Evolutionary conservation across 2,113 vertebrate genomes (phyloP), one percentile per base, ranked within the genome.

Genomic region (Colistium nudipinnis): DNA sequence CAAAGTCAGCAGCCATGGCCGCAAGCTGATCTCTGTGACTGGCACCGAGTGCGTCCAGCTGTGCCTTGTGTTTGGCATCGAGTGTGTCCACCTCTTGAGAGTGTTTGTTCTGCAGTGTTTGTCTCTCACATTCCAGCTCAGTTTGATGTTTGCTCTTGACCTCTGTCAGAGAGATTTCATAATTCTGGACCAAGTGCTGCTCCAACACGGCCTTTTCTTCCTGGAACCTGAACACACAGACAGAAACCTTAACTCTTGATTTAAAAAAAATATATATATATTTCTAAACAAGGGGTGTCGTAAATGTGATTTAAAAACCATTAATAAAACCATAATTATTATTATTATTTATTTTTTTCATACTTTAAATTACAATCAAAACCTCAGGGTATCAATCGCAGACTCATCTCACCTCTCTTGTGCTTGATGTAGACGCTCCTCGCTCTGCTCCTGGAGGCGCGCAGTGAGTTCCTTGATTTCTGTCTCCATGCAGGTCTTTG

Each of bases 141-240:
- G 68, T 67, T 74, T 80, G 47, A 61, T 84, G 87, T 44, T 74
- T 74, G 33, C 84, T 74, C 57, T 89, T 91, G 27, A 93, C 79
- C 4, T 94, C 85, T 41, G 41, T 82, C 17, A 96, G 82, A 70
- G 88, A 83, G n/a, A 68, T 25, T 28, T 95, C 94, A 77, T 91
- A 93, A 31, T 94, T 93, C 6, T 77, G 76, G 1, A 76, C 56
- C 20, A 94, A 90, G 59, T 78, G 80, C 72, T 93, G 85, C 69
- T 91, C 91, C 72, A 94, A 61, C 11, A 53, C 66, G 35, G 85
- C 80, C 56, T 91, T 92, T 39, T 97, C 94, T 43, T 94, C 91
- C 44, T 93, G 80, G 80, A 96, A 94, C 77, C 97, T 98, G 49
- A 43, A 78, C 38, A 77, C 38, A 55, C 0, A 61, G 0, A 76